phyloP scores from a whole-genome alignment of 92 coral and sea anemone genomes.

The Phenganax marumi region DNA sequence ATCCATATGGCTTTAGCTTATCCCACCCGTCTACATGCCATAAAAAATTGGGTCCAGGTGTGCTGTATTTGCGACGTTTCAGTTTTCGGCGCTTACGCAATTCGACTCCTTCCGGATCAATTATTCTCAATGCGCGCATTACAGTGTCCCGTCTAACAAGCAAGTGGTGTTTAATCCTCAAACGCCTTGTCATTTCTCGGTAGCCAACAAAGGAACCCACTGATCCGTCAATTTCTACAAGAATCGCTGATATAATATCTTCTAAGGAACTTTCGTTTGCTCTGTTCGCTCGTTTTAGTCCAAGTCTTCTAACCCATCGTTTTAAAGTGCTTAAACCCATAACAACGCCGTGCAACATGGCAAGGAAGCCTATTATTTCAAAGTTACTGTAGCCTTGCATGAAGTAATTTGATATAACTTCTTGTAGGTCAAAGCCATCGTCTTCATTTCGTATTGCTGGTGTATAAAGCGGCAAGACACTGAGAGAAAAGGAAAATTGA shows the following conservation, averaged over 20 bases:
- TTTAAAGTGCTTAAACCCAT: constrained; percentile 33
- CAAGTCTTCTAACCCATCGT: constrained; percentile 10
- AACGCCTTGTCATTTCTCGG: constrained; percentile 32
- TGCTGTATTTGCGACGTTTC: too few species aligned
- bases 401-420: constrained; percentile 16
- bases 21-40: too few species aligned
- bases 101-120: too few species aligned
- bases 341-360: background rate
- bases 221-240: constrained; percentile 2
- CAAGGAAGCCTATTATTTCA: constrained; percentile 33
- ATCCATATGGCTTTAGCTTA: too few species aligned
- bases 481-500: too few species aligned
- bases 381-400: constrained; percentile 20
- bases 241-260: constrained; percentile 1
- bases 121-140: constrained; percentile 39
- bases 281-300: background rate
- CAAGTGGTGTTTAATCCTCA: constrained; percentile 37
- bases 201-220: constrained; percentile 32
- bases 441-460: background rate
- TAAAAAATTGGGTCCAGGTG: too few species aligned
- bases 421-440: background rate
- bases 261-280: constrained; percentile 2
- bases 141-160: constrained; percentile 55
- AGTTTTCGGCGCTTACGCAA: too few species aligned
- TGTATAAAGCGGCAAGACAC: too few species aligned